phyloP scores from a whole-genome alignment of 2,888 invertebrate genomes.

The Zootermopsis nevadensis region DNA sequence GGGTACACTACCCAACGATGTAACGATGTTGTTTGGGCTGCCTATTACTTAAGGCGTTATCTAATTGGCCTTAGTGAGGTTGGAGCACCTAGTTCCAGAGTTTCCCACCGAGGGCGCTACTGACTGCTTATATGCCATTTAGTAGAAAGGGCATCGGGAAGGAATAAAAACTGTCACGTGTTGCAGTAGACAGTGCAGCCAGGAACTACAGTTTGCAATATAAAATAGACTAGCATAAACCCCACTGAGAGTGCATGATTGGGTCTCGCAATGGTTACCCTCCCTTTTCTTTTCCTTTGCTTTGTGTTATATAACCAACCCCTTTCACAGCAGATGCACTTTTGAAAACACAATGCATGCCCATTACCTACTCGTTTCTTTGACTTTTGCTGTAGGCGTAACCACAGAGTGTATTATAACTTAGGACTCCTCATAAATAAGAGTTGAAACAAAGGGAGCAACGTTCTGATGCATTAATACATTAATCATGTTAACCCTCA shows the following conservation, averaged over 20 bases:
- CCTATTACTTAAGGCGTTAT: conserved; percentile 32
- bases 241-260: background rate
- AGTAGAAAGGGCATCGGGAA: background rate
- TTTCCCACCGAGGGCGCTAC: conserved; percentile 42
- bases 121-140: background rate
- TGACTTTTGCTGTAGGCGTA: background rate
- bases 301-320: background rate
- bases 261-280: conserved; percentile 1
- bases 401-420: background rate
- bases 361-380: background rate
- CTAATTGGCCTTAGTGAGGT: conserved; percentile 28
- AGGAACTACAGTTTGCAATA: background rate
- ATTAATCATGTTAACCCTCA: conserved; percentile 42
- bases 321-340: background rate
- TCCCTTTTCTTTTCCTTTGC: background rate
- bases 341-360: background rate
- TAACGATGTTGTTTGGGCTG: conserved; percentile 33
- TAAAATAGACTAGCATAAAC: background rate
- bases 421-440: background rate
- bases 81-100: conserved; percentile 45
- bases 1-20: conserved; percentile 23
- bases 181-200: background rate
- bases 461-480: conserved; percentile 46
- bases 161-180: background rate
- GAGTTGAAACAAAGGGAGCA: conserved; percentile 36